Base-by-base conservation (phyloP, 64 coral and sea anemone species). In the Catalaphyllia jardinei region DNA sequence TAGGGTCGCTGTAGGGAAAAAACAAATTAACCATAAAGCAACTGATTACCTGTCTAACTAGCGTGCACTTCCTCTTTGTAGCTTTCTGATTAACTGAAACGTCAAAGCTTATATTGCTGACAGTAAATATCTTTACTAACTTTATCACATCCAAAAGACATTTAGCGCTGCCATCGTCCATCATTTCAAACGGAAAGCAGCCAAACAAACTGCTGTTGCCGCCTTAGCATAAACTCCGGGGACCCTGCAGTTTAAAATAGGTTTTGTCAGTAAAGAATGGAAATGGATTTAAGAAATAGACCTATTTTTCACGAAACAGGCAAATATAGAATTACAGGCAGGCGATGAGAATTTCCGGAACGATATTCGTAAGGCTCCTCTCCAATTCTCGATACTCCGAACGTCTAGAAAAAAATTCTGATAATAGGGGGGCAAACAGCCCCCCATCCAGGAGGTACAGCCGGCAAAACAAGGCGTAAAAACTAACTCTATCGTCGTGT, bases 131-230 rank as follows among this genome's bases (percentile, higher is more conserved):
- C 52, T 39, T 76, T 51, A 60, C 79, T 93, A 88, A 96, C 94
- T 84, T 93, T 93, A 96, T 96, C 62, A 96, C 94, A 65, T 96
- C 94, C 78, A 96, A 57, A 14, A 96, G 73, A 77, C 94, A 96
- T 75, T 93, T 96, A 62, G 87, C 61, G 57, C 39, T 87, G 15
- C 90, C 94, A 93, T 93, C 91, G 28, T 96, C 94, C 94, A 96
- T 96, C 60, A 82, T 84, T 96, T 82, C 54, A 67, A 35, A 61
- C 22, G 87, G 54, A 28, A 42, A 64, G 52, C 31, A n/a, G 62
- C 31, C 42, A 9, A 25, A 84, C 33, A 13, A 84, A 82, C 79
- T 35, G 16, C 9, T 82, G 79, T 27, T 82, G 17, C 18, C 29
- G 60, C 12, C 12, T 84, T 84, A 8, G 33, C 62, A 84, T 11